A percentile compares a stretch with the other conserved stretches of the same genome.
Conservation (phyloP, 2,113 vertebrate genomes). For the Anhinga rufa region DNA sequence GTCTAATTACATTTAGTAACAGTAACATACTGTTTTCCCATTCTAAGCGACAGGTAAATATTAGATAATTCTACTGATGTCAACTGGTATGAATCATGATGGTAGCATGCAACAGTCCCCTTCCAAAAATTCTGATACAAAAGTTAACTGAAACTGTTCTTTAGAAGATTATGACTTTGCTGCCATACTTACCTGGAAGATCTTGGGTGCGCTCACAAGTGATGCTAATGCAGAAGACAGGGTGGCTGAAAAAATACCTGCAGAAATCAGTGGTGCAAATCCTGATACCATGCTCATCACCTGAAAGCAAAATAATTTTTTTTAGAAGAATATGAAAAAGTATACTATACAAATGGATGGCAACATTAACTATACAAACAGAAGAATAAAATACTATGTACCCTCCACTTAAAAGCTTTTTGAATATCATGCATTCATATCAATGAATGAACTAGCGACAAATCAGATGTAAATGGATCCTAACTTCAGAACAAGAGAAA, state of each 20-base stretch:
- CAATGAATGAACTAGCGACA: not conserved
- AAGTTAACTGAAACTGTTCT: not conserved
- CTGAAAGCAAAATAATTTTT: constrained; percentile 57
- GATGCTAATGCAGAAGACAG: constrained; percentile 97
- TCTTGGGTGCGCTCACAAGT: constrained; percentile 96
- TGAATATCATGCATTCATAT: not conserved
- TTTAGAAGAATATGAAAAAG: not conserved
- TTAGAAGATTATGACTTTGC: not conserved
- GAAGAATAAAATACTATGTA: not conserved
- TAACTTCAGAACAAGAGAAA: not conserved
- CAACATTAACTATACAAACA: not conserved
- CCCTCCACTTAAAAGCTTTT: not conserved
- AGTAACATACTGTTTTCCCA: not conserved
- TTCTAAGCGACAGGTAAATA: not conserved
- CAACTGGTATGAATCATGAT: not conserved
- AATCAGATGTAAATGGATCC: not conserved
- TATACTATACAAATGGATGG: no score
- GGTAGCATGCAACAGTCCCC: no score
- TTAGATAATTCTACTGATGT: not conserved
- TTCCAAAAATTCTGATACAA: not conserved
- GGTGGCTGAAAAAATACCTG: constrained; percentile 97
- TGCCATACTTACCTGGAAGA: constrained; percentile 86
- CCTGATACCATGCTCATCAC: constrained; percentile 95
- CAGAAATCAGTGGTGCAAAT: constrained; percentile 92
- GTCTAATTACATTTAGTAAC: not conserved